These are phyloP conservation scores for Plotosus lineatus DNA, from an alignment of 2,113 vertebrate species.

Conservation along the genomic window DNA sequence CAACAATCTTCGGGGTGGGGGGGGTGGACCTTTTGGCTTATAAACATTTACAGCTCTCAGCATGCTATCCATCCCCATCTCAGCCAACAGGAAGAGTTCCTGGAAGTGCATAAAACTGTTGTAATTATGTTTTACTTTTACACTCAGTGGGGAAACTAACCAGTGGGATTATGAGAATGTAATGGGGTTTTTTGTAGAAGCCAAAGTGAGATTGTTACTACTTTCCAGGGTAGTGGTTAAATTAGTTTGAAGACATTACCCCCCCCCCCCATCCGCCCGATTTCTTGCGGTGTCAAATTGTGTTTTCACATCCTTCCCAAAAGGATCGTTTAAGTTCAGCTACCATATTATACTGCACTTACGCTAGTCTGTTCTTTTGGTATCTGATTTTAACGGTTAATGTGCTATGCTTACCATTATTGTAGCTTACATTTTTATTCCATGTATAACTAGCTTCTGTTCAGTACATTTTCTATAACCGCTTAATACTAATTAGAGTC, in stretches of 20 bases:
- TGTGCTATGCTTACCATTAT: neutral
- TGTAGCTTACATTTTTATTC: neutral
- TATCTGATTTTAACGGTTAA: neutral
- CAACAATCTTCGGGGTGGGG: neutral
- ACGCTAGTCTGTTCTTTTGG: neutral
- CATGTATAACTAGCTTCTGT: too few species aligned
- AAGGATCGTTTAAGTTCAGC: constrained; percentile 21
- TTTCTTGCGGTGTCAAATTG: constrained; percentile 1
- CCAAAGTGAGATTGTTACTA: neutral
- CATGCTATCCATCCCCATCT: constrained; percentile 18
- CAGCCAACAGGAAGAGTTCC: constrained; percentile 2
- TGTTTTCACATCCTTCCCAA: neutral
- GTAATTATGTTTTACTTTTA: constrained; percentile 21
- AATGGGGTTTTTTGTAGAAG: neutral
- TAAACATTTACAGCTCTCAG: constrained; percentile 42
- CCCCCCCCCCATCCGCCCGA: neutral
- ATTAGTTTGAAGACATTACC: neutral
- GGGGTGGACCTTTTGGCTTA: neutral
- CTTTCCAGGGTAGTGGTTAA: neutral
- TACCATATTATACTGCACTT: neutral
- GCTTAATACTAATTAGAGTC: too few species aligned
- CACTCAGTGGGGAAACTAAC: constrained; percentile 9
- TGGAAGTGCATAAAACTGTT: constrained; percentile 29
- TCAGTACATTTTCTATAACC: too few species aligned
- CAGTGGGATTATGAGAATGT: constrained; percentile 8